Evolutionary conservation across 1,140 invertebrate genomes (phyloP).

Genomic region (Periplaneta americana): DNA sequence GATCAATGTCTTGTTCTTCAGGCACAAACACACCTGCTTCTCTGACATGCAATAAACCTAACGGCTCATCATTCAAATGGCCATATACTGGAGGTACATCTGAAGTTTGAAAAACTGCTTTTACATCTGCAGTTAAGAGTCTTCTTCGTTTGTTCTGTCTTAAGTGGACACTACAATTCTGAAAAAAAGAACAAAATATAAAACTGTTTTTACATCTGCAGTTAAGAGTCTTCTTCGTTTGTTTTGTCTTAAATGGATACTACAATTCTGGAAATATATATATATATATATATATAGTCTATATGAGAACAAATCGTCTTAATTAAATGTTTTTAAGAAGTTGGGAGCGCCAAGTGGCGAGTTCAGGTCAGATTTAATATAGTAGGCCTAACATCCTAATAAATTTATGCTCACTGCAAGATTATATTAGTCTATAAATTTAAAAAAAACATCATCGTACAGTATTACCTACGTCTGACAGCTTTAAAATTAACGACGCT

Average conservation of each 20-base stretch:
- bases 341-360: too few relatives aligned
- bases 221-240: background rate
- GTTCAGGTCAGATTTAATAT: too few relatives aligned
- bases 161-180: slow-evolving; percentile 3
- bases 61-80: background rate
- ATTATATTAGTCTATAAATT: too few relatives aligned
- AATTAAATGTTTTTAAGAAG: too few relatives aligned
- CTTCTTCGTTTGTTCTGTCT: background rate
- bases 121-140: background rate
- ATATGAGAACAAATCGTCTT: too few relatives aligned
- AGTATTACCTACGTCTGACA: too few relatives aligned
- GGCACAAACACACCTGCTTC: background rate
- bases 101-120: slow-evolving; percentile 1
- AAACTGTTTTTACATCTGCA: background rate
- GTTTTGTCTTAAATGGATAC: background rate
- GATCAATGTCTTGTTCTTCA: background rate
- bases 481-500: too few relatives aligned
- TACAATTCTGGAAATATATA: slow-evolving; percentile 5
- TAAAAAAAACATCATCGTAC: too few relatives aligned
- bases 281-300: too few relatives aligned
- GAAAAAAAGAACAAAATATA: background rate
- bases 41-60: background rate
- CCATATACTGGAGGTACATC: background rate
- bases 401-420: too few relatives aligned
- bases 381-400: too few relatives aligned